Evolutionary conservation across 2,113 vertebrate genomes (phyloP).

Genomic region (Sinocyclocheilus anophthalmus): DNA sequence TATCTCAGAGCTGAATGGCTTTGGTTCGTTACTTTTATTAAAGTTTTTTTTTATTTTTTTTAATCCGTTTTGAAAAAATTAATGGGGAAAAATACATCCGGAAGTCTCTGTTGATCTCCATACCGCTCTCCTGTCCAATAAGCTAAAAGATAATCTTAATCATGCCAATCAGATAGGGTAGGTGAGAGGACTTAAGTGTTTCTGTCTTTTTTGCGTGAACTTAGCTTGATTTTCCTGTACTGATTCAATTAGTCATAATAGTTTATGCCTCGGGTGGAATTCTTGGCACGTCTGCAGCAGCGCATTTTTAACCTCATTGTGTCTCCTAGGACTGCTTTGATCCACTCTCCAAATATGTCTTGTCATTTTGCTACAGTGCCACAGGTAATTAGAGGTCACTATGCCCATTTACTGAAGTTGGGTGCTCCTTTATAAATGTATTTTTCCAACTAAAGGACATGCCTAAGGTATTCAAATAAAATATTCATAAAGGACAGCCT

Average conservation of each 20-base stretch:
- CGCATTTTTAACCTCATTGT: neutral
- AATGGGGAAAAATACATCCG: neutral
- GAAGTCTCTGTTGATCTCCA: neutral
- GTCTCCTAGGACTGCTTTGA: neutral
- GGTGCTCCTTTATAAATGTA: neutral
- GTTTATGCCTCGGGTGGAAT: neutral
- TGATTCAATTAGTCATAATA: neutral
- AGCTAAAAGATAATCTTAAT: neutral
- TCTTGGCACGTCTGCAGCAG: neutral
- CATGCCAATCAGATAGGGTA: neutral
- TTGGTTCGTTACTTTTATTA: neutral
- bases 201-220: too few species aligned
- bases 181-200: neutral
- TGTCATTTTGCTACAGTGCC: conserved; percentile 11
- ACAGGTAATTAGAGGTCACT: conserved; percentile 32
- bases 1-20: neutral
- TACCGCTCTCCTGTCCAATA: neutral
- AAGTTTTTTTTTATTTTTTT: neutral
- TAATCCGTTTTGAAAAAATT: neutral
- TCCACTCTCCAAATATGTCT: neutral
- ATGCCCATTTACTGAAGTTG: conserved; percentile 17
- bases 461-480: conserved; percentile 9
- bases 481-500: conserved; percentile 30
- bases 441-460: neutral
- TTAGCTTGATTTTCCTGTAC: conserved; percentile 1